These are phyloP conservation scores for Drosophila kanekoi DNA, from an alignment of 2,888 invertebrate species.

Conservation along the genomic window DNA sequence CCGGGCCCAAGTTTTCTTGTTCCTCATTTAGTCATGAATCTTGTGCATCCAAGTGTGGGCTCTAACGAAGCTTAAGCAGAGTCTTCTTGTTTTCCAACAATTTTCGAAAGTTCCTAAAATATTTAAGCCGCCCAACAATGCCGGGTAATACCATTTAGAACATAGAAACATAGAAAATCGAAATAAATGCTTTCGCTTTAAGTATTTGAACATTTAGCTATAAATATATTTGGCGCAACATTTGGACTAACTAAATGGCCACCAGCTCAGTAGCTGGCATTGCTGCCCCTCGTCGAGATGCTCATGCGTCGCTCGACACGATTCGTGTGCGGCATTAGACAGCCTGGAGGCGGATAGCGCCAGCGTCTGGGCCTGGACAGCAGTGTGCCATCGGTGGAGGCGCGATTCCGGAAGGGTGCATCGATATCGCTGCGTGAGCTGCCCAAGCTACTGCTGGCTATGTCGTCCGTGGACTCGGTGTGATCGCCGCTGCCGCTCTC, in stretches of 20 bases:
- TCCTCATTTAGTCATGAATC: too few species aligned
- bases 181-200: too few species aligned
- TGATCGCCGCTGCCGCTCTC: constrained; percentile 85
- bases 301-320: constrained; percentile 90
- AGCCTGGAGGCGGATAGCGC: constrained; percentile 86
- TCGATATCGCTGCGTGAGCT: constrained; percentile 84
- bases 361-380: constrained; percentile 87
- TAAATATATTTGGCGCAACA: constrained; percentile 65
- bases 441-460: constrained; percentile 83
- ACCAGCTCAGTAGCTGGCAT: constrained; percentile 82
- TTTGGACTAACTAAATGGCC: constrained; percentile 61
- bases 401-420: constrained; percentile 89
- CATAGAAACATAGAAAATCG: too few species aligned
- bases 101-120: too few species aligned
- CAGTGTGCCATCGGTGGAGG: constrained; percentile 90
- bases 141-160: too few species aligned
- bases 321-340: constrained; percentile 85
- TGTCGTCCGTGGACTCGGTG: constrained; percentile 87
- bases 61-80: too few species aligned
- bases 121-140: too few species aligned
- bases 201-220: constrained; percentile 60
- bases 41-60: too few species aligned
- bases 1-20: too few species aligned
- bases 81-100: too few species aligned
- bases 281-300: constrained; percentile 88